A percentile compares a stretch with the other conserved stretches of the same genome.
Conservation (phyloP, 2,888 invertebrate genomes). For the Rhagium mordax region DNA sequence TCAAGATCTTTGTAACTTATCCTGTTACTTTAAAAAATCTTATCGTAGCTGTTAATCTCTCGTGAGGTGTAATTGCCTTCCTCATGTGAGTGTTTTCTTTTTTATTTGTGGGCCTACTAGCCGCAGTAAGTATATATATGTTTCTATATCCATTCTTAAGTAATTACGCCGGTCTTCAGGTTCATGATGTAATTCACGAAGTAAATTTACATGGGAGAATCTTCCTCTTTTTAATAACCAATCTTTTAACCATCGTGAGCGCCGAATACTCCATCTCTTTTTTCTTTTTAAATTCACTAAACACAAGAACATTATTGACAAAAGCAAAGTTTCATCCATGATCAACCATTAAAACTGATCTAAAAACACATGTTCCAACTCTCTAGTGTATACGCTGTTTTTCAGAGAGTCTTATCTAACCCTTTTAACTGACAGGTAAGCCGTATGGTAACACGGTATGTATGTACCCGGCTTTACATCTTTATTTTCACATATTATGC, state of each 20-base stretch:
- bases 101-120: slow-evolving; percentile 25
- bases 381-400: background rate
- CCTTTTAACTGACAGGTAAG: slow-evolving; percentile 9
- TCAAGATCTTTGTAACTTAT: slow-evolving; percentile 53
- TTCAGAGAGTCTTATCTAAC: background rate
- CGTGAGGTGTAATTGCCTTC: slow-evolving; percentile 51
- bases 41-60: slow-evolving; percentile 48
- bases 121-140: slow-evolving; percentile 4
- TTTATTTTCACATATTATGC: no score
- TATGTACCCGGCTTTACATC: slow-evolving; percentile 10
- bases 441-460: slow-evolving; percentile 2
- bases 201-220: background rate
- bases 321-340: background rate
- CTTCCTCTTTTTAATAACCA: slow-evolving; percentile 6
- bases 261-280: background rate
- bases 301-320: slow-evolving; percentile 3
- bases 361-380: slow-evolving; percentile 5
- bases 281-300: slow-evolving; percentile 6
- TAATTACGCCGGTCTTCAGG: slow-evolving; percentile 9
- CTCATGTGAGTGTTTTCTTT: slow-evolving; percentile 51
- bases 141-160: slow-evolving; percentile 16
- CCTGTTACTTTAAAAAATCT: slow-evolving; percentile 54
- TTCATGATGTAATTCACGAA: slow-evolving; percentile 11
- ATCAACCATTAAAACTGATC: background rate
- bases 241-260: slow-evolving; percentile 3